Evolutionary conservation across 2,888 invertebrate species (phyloP), one percentile per base, ranked within the genome.

Genomic region (Cheilosia pagana): DNA sequence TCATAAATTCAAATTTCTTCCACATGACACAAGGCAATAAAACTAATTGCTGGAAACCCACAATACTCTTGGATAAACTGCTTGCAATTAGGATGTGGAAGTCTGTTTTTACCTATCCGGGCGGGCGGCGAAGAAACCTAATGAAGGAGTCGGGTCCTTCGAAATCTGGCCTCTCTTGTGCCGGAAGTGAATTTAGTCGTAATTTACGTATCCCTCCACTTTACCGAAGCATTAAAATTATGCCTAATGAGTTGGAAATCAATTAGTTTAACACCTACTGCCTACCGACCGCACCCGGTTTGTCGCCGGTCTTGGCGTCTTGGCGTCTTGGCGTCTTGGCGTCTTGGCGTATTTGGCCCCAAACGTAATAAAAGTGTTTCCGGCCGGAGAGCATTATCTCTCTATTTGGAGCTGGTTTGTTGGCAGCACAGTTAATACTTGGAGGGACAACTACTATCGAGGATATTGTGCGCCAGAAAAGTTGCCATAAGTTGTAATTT

Each of bases 231-330:
- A 59, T 70, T 83, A 65, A 65, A 78, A 83, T 74, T 74, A 70
- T 78, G 74, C 65, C 60, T 79, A 83, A 83, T 83, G 83, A 83
- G 83, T 70, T 83, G 78, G 74, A 83, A 83, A 83, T 78, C 74
- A 83, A 83, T 83, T 83, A 83, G 74, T 57, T 43, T 70, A 78
- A 71, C 78, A 83, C 71, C 82, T 62, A 57, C 23, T 63, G 52
- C 48, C 67, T 71, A 45, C 1, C 62, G 28, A 35, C n/a, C 7
- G 16, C 35, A 14, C 31, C 8, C 31, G 31, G 19, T 21, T 19
- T 12, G 45, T 55, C 19, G 65, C 48, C 45, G 48, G 28, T 28
- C 28, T 8, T 8, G 28, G 28, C 28, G 28, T 28, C 28, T 28
- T n/a, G n/a, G n/a, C n/a, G n/a, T n/a, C n/a, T n/a, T n/a, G n/a